Base-by-base conservation (phyloP, 2,797 vertebrate genomes). In the Phrynocephalus guinanensis region DNA sequence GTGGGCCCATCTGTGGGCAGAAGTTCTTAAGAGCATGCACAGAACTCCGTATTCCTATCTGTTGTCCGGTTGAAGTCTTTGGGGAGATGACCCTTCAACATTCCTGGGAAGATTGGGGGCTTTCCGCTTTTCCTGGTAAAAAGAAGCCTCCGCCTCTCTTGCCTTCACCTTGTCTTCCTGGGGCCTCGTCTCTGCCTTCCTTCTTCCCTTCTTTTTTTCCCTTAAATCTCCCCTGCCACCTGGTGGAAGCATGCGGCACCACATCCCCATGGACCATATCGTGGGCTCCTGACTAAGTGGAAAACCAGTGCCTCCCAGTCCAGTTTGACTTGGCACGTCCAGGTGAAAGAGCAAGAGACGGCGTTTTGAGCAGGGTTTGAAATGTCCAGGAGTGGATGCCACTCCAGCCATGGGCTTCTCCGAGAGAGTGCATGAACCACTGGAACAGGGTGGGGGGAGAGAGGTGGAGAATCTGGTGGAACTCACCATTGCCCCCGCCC, bases 171-270 rank as follows among this genome's bases (percentile, higher is more conserved):
- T 10, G 4, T 18, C 13, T 48, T 38, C 33, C 11, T 22, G 8
- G 4, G 18, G 60, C 16, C 28, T 33, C 30, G 26, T 20, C 2
- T 75, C 33, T 26, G 6, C 22, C 28, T 75, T n/a, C 33, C 63
- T 10, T 5, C 24, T 13, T 60, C 67, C 76, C 3, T 22, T n/a
- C 48, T 16, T 48, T 10, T 94, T 97, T 94, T 97, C 96, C 87
- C 90, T 96, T 97, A 95, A 97, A 96, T 96, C 96, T 96, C 94
- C 92, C 94, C 95, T 96, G 96, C 97, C 96, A 97, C 95, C 96
- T 97, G 95, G 97, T 97, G 97, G 97, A 86, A 93, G 10, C 18
- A 79, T 87, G 91, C 52, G 86, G 94, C 68, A 93, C 95, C 84
- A 79, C 96, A 92, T 44, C 72, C 38, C 2, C 33, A 88, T 83